phyloP scores from a whole-genome alignment of 2,113 vertebrate species.

The Ammodytes marinus region DNA sequence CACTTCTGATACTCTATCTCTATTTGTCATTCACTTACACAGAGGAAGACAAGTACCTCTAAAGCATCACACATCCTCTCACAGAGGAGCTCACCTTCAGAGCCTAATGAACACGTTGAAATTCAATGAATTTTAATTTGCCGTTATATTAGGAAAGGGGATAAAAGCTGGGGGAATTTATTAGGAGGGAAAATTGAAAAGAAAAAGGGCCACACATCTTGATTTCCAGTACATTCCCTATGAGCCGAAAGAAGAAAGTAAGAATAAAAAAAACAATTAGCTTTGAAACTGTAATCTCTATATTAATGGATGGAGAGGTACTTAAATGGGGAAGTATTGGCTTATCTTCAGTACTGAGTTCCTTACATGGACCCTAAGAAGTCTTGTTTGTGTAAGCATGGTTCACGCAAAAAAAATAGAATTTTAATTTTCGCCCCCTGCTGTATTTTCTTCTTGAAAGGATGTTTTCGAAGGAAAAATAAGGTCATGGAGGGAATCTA shows the following conservation, averaged over 20 bases:
- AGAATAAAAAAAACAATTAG: constrained; percentile 76
- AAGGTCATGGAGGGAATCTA: constrained; percentile 32
- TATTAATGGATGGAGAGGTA: constrained; percentile 72
- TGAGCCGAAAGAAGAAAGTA: constrained; percentile 47
- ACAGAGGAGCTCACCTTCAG: constrained; percentile 74
- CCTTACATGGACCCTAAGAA: constrained; percentile 40
- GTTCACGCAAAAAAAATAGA: constrained; percentile 9
- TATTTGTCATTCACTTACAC: constrained; percentile 64
- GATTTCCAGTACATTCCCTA: constrained; percentile 64
- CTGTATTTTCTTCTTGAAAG: constrained; percentile 37
- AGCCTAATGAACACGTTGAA: constrained; percentile 80
- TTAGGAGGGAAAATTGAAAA: constrained; percentile 77
- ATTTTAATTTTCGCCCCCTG: constrained; percentile 34
- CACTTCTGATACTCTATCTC: constrained; percentile 36
- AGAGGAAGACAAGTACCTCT: constrained; percentile 63
- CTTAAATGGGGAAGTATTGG: constrained; percentile 60
- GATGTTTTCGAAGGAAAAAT: constrained; percentile 24
- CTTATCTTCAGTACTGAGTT: constrained; percentile 50
- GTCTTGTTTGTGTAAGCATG: constrained; percentile 1
- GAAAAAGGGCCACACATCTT: constrained; percentile 54
- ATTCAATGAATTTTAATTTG: constrained; percentile 85
- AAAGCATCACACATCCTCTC: constrained; percentile 65
- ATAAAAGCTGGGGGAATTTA: constrained; percentile 70
- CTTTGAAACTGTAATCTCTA: constrained; percentile 72
- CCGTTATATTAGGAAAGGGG: constrained; percentile 73